A percentile compares a stretch with the other conserved stretches of the same genome.
These are phyloP conservation scores for Acrocyrtus sp. DNA, from an alignment of 2,888 invertebrate species.

Conservation along the genomic window DNA sequence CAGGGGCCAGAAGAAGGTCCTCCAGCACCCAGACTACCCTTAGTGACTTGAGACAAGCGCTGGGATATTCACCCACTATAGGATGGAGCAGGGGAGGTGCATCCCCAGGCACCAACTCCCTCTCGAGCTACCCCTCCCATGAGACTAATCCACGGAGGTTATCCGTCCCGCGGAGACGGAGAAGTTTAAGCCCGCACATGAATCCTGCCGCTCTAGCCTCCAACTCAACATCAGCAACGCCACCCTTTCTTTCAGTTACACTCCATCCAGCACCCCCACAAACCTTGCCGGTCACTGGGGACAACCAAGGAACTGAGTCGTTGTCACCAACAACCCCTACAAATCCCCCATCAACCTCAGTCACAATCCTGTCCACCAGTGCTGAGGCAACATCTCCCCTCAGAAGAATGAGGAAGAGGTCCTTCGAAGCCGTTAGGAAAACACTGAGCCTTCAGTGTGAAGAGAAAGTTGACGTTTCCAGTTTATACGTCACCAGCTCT, in stretches of 20 bases:
- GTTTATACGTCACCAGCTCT: constrained; percentile 16
- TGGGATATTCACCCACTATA: constrained; percentile 31
- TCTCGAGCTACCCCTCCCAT: constrained; percentile 11
- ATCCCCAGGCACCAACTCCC: constrained; percentile 23
- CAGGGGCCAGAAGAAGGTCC: constrained; percentile 42
- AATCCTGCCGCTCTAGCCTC: neutral
- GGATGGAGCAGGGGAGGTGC: constrained; percentile 10
- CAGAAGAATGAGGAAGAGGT: constrained; percentile 40
- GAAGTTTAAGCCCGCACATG: constrained; percentile 29
- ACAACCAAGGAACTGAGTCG: too few species aligned
- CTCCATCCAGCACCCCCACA: constrained; percentile 20
- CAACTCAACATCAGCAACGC: neutral
- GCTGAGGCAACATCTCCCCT: constrained; percentile 21
- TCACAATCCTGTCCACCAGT: constrained; percentile 23
- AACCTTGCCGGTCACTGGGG: neutral
- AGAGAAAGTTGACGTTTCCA: constrained; percentile 22
- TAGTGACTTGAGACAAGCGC: constrained; percentile 59
- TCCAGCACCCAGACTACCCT: constrained; percentile 62
- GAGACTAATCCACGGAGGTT: constrained; percentile 14
- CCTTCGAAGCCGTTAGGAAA: constrained; percentile 52
- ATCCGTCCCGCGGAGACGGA: constrained; percentile 19
- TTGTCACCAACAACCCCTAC: constrained; percentile 10
- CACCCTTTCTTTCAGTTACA: constrained; percentile 12
- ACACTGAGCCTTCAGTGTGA: constrained; percentile 57
- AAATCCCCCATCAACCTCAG: constrained; percentile 14